Conservation (phyloP, 2,888 invertebrate genomes). For the Trissolcus brochymenae region DNA sequence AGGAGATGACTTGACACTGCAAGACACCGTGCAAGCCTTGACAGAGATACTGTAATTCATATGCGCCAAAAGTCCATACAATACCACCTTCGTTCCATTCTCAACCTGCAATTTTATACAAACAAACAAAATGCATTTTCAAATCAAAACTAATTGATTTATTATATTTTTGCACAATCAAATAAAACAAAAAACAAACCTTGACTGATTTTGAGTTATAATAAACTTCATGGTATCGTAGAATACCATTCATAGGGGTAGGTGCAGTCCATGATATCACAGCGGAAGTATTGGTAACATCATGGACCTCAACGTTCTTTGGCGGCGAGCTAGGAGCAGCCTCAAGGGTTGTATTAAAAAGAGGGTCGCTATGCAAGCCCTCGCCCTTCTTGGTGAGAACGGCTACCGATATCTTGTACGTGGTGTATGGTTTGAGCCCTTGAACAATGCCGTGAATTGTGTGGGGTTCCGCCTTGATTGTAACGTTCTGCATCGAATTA, state of each 20-base stretch:
- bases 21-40: slow-evolving; percentile 83
- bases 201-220: slow-evolving; percentile 70
- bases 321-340: slow-evolving; percentile 81
- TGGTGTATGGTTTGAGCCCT: slow-evolving; percentile 84
- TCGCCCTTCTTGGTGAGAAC: slow-evolving; percentile 80
- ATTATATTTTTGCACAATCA: neutral
- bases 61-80: slow-evolving; percentile 78
- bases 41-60: slow-evolving; percentile 84
- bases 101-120: slow-evolving; percentile 21
- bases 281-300: slow-evolving; percentile 82
- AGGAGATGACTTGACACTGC: slow-evolving; percentile 80
- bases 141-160: neutral
- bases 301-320: slow-evolving; percentile 79
- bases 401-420: slow-evolving; percentile 84
- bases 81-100: slow-evolving; percentile 15
- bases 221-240: slow-evolving; percentile 82
- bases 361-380: slow-evolving; percentile 80
- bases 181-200: slow-evolving; percentile 11
- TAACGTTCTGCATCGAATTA: slow-evolving; percentile 74
- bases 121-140: neutral
- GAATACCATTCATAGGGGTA: slow-evolving; percentile 83
- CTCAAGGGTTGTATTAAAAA: slow-evolving; percentile 83
- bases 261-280: slow-evolving; percentile 85
- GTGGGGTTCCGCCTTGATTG: slow-evolving; percentile 77
- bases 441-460: slow-evolving; percentile 80